These are phyloP conservation scores for Eulemur rubriventer DNA, from an alignment of 2,797 vertebrate genomes.

Conservation along the genomic window DNA sequence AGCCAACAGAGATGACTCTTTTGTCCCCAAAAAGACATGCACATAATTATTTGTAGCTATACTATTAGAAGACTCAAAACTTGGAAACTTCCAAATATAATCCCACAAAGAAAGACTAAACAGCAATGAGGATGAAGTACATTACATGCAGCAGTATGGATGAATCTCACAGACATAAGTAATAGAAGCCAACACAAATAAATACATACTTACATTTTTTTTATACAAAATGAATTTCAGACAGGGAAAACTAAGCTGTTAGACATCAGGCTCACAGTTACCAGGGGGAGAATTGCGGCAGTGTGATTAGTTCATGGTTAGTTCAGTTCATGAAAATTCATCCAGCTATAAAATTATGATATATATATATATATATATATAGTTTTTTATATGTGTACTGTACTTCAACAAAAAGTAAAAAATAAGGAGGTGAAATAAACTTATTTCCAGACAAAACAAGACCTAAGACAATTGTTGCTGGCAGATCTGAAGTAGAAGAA, in stretches of 20 bases:
- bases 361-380: neutral
- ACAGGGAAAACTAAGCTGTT: neutral
- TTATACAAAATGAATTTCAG: neutral
- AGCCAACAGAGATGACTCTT: neutral
- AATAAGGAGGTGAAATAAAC: neutral
- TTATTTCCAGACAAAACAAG: neutral
- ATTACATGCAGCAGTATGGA: neutral
- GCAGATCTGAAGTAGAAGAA: neutral
- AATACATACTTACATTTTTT: neutral
- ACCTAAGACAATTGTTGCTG: neutral
- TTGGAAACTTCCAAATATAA: neutral
- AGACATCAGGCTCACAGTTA: neutral
- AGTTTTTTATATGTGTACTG: neutral
- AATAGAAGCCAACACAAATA: neutral
- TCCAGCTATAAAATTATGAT: neutral
- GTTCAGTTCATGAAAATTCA: slow-evolving; percentile 10
- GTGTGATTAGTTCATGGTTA: neutral
- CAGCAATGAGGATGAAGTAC: neutral
- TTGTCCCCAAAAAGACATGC: neutral
- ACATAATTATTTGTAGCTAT: neutral
- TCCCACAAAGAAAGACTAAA: neutral
- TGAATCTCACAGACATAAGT: neutral
- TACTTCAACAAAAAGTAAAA: neutral
- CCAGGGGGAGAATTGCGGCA: neutral
- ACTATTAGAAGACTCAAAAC: neutral